phyloP scores from a whole-genome alignment of 2,797 vertebrate species.

The Danio kyathit region DNA sequence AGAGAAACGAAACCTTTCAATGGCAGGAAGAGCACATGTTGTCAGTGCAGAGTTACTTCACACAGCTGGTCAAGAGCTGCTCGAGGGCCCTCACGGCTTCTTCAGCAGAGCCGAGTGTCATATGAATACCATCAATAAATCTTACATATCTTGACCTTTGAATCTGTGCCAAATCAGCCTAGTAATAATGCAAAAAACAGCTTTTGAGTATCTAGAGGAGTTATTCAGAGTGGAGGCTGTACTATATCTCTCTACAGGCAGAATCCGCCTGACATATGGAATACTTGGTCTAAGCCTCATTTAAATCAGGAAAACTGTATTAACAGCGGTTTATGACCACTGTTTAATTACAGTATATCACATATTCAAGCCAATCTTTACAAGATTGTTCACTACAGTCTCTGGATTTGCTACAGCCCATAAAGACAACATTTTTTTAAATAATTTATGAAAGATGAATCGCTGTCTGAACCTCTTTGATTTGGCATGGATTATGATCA shows the following conservation, averaged over 20 bases:
- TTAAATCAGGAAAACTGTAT: too few species aligned
- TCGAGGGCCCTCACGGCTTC: slow-evolving; percentile 28
- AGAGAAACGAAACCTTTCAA: slow-evolving; percentile 10
- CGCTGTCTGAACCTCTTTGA: too few species aligned
- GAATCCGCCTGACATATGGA: too few species aligned
- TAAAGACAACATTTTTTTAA: too few species aligned
- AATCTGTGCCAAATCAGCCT: background rate
- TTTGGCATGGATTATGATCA: too few species aligned
- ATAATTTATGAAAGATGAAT: too few species aligned
- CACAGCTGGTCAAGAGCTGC: slow-evolving; percentile 4
- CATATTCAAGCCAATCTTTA: too few species aligned
- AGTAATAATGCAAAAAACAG: background rate
- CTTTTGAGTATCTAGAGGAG: background rate
- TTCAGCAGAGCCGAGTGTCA: slow-evolving; percentile 9
- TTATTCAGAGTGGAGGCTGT: slow-evolving; percentile 1
- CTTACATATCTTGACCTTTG: slow-evolving; percentile 39
- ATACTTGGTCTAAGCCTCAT: too few species aligned
- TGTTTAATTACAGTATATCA: too few species aligned
- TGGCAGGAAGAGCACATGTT: slow-evolving; percentile 2
- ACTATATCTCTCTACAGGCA: background rate
- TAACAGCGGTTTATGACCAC: too few species aligned
- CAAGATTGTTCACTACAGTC: too few species aligned
- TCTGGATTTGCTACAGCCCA: too few species aligned
- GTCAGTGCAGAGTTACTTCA: slow-evolving; percentile 22
- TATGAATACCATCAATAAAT: slow-evolving; percentile 43